Evolutionary conservation across 2,113 vertebrate genomes (phyloP).

Genomic region (Rallus limicola): DNA sequence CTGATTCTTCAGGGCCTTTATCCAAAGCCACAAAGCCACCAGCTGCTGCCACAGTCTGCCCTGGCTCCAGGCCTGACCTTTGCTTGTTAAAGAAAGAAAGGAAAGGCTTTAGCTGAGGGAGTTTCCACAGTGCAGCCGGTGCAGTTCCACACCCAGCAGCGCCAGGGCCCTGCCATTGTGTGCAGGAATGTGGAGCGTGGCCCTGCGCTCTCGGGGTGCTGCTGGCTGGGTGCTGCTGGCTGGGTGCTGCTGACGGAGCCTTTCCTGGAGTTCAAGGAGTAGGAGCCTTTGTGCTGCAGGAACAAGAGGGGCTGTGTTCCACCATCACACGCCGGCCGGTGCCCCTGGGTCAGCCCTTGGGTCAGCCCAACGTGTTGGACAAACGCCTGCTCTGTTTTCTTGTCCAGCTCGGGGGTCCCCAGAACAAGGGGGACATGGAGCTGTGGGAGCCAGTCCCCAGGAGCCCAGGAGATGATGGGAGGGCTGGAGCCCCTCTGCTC

Average conservation of each 20-base stretch:
- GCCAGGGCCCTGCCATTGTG: too few species aligned
- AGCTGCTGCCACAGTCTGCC: background rate
- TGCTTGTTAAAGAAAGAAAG: background rate
- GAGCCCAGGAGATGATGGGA: too few species aligned
- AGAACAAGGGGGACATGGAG: too few species aligned
- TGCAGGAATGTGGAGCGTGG: background rate
- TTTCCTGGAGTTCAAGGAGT: constrained; percentile 2
- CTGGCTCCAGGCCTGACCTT: background rate
- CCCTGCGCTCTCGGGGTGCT: background rate
- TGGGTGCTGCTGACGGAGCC: background rate
- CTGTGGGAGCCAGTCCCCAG: too few species aligned
- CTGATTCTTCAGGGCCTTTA: background rate
- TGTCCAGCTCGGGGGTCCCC: too few species aligned
- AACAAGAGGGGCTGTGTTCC: constrained; percentile 37
- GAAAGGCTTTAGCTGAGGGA: background rate
- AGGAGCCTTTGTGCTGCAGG: constrained; percentile 5
- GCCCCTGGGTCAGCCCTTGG: background rate
- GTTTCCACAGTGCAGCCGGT: background rate
- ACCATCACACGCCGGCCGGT: background rate
- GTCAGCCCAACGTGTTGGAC: background rate
- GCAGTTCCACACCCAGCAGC: too few species aligned
- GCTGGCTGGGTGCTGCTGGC: background rate
- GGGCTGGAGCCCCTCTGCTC: too few species aligned
- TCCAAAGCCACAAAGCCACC: background rate
- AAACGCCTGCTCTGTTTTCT: background rate